Evolutionary conservation across 2,113 vertebrate species (phyloP).

Genomic region (Sinocyclocheilus anshuiensis): DNA sequence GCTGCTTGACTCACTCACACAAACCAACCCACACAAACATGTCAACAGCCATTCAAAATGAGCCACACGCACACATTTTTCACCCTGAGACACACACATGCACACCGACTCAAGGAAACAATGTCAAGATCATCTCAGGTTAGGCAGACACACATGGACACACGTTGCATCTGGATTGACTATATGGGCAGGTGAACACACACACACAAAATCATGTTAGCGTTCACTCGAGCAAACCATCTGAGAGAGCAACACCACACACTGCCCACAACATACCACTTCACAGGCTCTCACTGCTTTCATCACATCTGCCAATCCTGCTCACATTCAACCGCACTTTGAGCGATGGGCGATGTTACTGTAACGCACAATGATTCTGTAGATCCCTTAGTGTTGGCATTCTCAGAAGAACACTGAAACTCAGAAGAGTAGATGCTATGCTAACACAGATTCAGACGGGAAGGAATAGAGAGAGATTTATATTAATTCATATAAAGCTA

Average conservation of each 20-base stretch:
- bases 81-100: conserved; percentile 2
- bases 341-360: background rate
- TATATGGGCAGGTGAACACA: background rate
- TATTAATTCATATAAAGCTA: background rate
- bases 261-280: background rate
- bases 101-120: background rate
- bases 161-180: background rate
- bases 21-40: conserved; percentile 33
- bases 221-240: background rate
- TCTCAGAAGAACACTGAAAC: background rate
- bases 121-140: conserved; percentile 8
- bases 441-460: background rate
- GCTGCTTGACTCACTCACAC: conserved; percentile 10
- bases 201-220: background rate
- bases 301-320: background rate
- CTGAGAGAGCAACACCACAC: background rate
- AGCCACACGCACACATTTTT: background rate
- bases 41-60: conserved; percentile 26
- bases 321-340: background rate
- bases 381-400: background rate
- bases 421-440: background rate
- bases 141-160: conserved; percentile 11
- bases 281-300: background rate
- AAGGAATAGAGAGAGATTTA: background rate
- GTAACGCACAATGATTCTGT: background rate